These are phyloP conservation scores for Drosophila mulleri DNA, from an alignment of 2,888 invertebrate genomes.

Conservation along the genomic window DNA sequence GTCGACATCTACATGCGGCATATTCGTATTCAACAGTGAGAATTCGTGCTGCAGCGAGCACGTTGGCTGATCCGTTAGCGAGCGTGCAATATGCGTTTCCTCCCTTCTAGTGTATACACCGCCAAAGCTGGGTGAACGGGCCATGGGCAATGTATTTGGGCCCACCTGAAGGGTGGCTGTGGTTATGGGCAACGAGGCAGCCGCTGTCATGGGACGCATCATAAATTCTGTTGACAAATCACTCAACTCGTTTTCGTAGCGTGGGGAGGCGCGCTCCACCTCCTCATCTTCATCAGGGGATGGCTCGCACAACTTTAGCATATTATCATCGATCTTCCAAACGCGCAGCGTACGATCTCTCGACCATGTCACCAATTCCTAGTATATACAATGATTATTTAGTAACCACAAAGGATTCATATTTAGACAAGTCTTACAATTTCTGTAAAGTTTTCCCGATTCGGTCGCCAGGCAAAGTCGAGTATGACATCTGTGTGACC, in stretches of 20 bases:
- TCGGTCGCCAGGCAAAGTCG: constrained; percentile 97
- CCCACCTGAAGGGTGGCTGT: constrained; percentile 54
- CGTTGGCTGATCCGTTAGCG: constrained; percentile 83
- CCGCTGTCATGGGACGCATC: constrained; percentile 54
- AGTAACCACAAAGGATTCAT: not conserved
- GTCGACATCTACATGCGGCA: constrained; percentile 89
- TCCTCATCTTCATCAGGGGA: constrained; percentile 67
- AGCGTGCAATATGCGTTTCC: constrained; percentile 82
- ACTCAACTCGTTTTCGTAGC: constrained; percentile 81
- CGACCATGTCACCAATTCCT: constrained; percentile 96
- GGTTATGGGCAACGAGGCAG: constrained; percentile 68
- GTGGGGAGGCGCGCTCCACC: constrained; percentile 38
- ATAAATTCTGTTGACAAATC: constrained; percentile 73
- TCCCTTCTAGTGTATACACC: constrained; percentile 66
- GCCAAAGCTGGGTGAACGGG: constrained; percentile 85
- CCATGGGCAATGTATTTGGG: constrained; percentile 59
- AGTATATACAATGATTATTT: not conserved
- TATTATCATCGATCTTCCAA: constrained; percentile 94
- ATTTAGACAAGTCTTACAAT: constrained; percentile 68
- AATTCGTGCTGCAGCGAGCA: constrained; percentile 90
- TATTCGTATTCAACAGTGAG: constrained; percentile 90
- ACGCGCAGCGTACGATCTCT: constrained; percentile 96
- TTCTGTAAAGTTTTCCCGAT: constrained; percentile 85
- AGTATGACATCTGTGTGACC: constrained; percentile 97
- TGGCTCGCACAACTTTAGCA: constrained; percentile 91